Percentiles rank a stretch among this genome's conserved stretches.
These are phyloP conservation scores for Polypedilum pembai DNA, from an alignment of 1,140 invertebrate genomes.

Conservation along the genomic window DNA sequence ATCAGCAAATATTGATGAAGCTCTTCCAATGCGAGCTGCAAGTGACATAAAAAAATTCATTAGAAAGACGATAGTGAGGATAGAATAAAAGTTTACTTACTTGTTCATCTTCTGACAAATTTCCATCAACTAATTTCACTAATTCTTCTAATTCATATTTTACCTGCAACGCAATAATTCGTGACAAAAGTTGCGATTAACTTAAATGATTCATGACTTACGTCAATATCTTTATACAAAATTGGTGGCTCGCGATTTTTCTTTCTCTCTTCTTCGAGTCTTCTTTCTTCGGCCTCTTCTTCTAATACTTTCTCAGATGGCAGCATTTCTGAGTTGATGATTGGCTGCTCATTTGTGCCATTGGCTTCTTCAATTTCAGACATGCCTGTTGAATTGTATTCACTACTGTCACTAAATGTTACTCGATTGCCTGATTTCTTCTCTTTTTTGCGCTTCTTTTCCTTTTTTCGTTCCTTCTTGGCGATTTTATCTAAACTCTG, in stretches of 20 bases:
- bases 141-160: slow-evolving; percentile 57
- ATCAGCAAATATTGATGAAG: slow-evolving; percentile 78
- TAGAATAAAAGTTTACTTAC: too few species aligned
- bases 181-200: background rate
- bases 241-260: slow-evolving; percentile 73
- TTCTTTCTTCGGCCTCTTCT: slow-evolving; percentile 58
- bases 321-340: slow-evolving; percentile 32
- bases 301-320: slow-evolving; percentile 49
- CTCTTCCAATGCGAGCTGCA: slow-evolving; percentile 59
- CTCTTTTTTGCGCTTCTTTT: slow-evolving; percentile 61
- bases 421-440: slow-evolving; percentile 43
- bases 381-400: slow-evolving; percentile 31
- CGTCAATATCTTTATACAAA: slow-evolving; percentile 68
- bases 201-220: slow-evolving; percentile 45
- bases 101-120: slow-evolving; percentile 59
- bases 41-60: too few species aligned
- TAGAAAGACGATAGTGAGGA: too few species aligned
- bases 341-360: slow-evolving; percentile 31
- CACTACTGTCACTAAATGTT: slow-evolving; percentile 34
- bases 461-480: slow-evolving; percentile 61
- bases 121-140: slow-evolving; percentile 52
- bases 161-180: slow-evolving; percentile 43
- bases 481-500: slow-evolving; percentile 64
- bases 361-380: slow-evolving; percentile 40
- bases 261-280: slow-evolving; percentile 61